A percentile compares a stretch with the other conserved stretches of the same genome.
Evolutionary conservation across 2,888 invertebrate species (phyloP).

Genomic region (Leptinotarsa juncta): DNA sequence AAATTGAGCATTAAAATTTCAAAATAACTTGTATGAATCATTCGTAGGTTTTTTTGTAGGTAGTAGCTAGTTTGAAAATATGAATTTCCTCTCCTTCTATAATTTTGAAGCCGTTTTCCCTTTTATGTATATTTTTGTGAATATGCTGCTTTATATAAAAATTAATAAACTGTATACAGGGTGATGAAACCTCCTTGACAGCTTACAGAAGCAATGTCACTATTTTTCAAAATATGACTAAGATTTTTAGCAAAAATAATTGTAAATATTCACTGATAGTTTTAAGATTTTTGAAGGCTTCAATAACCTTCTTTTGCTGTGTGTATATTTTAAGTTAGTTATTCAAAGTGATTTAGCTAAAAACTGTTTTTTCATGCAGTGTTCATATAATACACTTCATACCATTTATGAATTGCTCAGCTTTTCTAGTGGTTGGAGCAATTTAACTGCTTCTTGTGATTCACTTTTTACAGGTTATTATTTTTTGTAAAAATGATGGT

Average conservation of each 20-base stretch:
- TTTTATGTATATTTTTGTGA: not conserved
- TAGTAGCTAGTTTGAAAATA: no score
- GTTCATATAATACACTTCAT: no score
- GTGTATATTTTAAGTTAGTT: not conserved
- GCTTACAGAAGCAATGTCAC: conserved; percentile 3
- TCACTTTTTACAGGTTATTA: not conserved
- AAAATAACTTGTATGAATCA: no score
- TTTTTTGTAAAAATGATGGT: conserved; percentile 1
- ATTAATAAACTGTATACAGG: conserved; percentile 6
- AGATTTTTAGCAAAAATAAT: not conserved
- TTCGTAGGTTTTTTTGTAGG: no score
- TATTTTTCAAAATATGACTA: not conserved
- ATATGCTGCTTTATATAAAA: not conserved
- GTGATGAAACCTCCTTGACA: conserved; percentile 12
- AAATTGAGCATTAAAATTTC: no score
- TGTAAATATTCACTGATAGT: not conserved
- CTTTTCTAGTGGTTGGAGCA: not conserved
- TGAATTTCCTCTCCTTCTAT: no score
- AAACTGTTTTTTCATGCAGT: not conserved
- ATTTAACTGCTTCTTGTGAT: not conserved
- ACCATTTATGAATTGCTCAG: not conserved
- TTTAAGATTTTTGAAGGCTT: not conserved
- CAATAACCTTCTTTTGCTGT: conserved; percentile 2
- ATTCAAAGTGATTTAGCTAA: not conserved
- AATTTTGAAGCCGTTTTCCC: not conserved